Evolutionary conservation across 1,140 invertebrate species (phyloP).

Genomic region (Oryctes rhinoceros): DNA sequence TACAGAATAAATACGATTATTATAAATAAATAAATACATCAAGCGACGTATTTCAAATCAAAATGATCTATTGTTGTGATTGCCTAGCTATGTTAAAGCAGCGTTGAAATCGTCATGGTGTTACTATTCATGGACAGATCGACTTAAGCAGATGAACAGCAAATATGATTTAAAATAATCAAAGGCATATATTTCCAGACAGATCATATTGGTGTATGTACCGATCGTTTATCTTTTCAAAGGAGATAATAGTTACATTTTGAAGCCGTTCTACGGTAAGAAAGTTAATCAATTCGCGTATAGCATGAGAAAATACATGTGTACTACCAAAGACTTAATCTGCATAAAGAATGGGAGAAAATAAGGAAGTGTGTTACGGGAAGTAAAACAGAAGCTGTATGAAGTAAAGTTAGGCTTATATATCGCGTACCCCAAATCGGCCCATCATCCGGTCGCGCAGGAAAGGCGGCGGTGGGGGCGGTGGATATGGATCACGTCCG

Average conservation of each 20-base stretch:
- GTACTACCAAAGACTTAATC: background rate
- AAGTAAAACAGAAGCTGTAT: slow-evolving; percentile 1
- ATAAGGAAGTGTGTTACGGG: background rate
- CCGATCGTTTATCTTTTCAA: too few species aligned
- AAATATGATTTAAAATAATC: too few species aligned
- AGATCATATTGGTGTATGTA: too few species aligned
- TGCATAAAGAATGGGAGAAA: background rate
- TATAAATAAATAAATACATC: too few species aligned
- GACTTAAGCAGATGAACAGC: too few species aligned
- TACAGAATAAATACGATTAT: too few species aligned
- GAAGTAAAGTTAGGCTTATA: slow-evolving; percentile 16
- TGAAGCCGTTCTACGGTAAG: background rate
- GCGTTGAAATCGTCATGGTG: too few species aligned
- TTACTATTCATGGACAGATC: too few species aligned
- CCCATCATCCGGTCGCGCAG: slow-evolving; percentile 86
- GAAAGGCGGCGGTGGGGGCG: slow-evolving; percentile 85
- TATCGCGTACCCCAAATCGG: slow-evolving; percentile 76
- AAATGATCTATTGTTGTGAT: too few species aligned
- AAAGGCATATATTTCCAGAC: too few species aligned
- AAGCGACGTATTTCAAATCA: too few species aligned
- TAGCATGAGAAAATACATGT: background rate
- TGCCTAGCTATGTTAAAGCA: too few species aligned
- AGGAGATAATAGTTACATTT: background rate
- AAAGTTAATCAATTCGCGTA: background rate
- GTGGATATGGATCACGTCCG: slow-evolving; percentile 83